These are phyloP conservation scores for Brachionus asplanchnoidis DNA, from an alignment of 1,140 invertebrate species.

Conservation along the genomic window DNA sequence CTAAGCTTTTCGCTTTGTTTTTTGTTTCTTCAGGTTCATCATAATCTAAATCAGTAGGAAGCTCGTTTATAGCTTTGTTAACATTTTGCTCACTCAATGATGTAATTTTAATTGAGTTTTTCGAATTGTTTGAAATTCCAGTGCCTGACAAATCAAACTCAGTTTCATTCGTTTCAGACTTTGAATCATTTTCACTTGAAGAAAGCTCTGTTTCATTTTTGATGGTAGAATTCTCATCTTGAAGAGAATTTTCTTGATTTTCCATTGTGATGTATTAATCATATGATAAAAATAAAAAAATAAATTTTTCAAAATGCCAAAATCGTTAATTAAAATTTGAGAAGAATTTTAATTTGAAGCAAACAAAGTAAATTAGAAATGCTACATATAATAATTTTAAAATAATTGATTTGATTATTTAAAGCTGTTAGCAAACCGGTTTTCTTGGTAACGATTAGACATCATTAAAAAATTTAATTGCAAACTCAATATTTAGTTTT, in stretches of 20 bases:
- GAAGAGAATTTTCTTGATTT: not conserved
- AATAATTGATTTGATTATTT: conserved; percentile 6
- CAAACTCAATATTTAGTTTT: not conserved
- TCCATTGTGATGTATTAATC: not conserved
- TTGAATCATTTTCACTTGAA: not conserved
- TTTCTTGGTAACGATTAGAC: not conserved
- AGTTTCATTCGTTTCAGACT: not conserved
- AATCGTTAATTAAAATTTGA: not conserved
- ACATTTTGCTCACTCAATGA: not conserved
- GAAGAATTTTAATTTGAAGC: not conserved
- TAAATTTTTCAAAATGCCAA: not conserved
- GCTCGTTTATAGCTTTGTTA: not conserved
- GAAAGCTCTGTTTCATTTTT: not conserved
- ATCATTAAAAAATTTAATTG: not conserved
- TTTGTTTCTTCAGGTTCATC: not conserved
- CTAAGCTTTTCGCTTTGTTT: not conserved
- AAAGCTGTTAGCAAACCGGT: not conserved
- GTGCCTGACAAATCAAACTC: not conserved
- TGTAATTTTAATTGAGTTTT: no score
- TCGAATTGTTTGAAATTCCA: no score
- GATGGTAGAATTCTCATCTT: not conserved
- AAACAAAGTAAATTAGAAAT: not conserved
- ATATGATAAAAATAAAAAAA: not conserved
- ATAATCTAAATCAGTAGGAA: not conserved
- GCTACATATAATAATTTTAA: not conserved